phyloP scores from a whole-genome alignment of 2,113 vertebrate genomes.

The Trinectes maculatus region DNA sequence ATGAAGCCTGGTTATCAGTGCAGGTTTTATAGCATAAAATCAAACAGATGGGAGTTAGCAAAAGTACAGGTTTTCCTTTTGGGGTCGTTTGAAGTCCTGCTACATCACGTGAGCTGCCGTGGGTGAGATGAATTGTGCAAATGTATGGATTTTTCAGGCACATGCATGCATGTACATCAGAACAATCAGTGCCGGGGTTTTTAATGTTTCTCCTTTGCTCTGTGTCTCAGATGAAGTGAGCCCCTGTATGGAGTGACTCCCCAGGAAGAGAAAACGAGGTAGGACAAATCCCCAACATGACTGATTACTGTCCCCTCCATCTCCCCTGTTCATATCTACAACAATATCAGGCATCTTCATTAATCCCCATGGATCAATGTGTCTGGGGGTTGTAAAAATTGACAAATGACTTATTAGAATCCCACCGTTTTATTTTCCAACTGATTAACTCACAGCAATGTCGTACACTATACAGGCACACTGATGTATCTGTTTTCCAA shows the following conservation, averaged over 20 bases:
- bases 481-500: slow-evolving; percentile 81
- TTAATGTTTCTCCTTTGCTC: slow-evolving; percentile 71
- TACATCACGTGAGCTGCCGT: slow-evolving; percentile 34
- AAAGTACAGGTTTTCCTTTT: slow-evolving; percentile 56
- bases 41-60: slow-evolving; percentile 48
- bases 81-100: slow-evolving; percentile 34
- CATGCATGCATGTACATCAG: slow-evolving; percentile 30
- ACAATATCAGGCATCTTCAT: slow-evolving; percentile 84
- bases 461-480: slow-evolving; percentile 77
- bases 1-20: slow-evolving; percentile 22
- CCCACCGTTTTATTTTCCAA: slow-evolving; percentile 84
- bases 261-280: slow-evolving; percentile 82
- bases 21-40: slow-evolving; percentile 41
- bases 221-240: slow-evolving; percentile 82
- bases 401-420: slow-evolving; percentile 88
- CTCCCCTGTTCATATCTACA: slow-evolving; percentile 82
- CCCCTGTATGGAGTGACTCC: slow-evolving; percentile 74
- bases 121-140: slow-evolving; percentile 50
- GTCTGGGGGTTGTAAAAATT: slow-evolving; percentile 85
- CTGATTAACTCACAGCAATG: slow-evolving; percentile 84
- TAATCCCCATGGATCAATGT: slow-evolving; percentile 84
- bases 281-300: slow-evolving; percentile 81
- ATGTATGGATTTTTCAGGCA: slow-evolving; percentile 54
- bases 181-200: slow-evolving; percentile 66
- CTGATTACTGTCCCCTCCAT: slow-evolving; percentile 80